Evolutionary conservation across 2,797 vertebrate species (phyloP), one percentile per base, ranked within the genome.

Genomic region (Hydrophis major): DNA sequence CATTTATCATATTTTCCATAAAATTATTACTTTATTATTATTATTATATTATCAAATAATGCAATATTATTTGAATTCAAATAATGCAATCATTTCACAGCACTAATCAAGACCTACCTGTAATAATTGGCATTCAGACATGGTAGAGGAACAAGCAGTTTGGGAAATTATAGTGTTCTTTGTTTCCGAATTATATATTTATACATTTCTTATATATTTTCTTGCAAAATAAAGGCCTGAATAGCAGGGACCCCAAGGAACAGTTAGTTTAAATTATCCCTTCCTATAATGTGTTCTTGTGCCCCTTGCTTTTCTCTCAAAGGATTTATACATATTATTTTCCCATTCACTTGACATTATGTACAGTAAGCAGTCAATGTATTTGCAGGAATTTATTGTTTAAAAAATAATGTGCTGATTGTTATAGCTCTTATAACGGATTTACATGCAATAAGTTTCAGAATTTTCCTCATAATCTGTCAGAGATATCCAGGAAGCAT

Each of bases 401-500:
- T 59, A 86, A 57, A 66, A 78, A 57, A 63, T 47, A 94, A 86
- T 78, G 74, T 74, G 32, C 47, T 86, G n/a, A 90, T 28, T 93
- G 55, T 91, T 28, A 55, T 91, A 91, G 60, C 13, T 92, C 89
- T 88, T 69, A 94, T 91, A 92, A 93, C 93, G 88, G 94, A 93
- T 22, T 95, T 92, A 93, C 74, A 96, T 37, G 83, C 32, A 92
- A 13, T 89, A 42, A 87, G 88, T 91, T 96, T 95, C 94, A 96
- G 78, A 61, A 61, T 57, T 96, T 94, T 96, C 92, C 53, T 90
- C 95, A 91, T 78, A 42, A 89, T 93, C 96, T 92, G 74, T 93
- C 92, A 91, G 92, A 93, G 63, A 4, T 89, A 86, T 47, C 63
- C 74, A 88, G 63, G 93, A 95, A 97, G 92, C 94, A 97, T 96